Evolutionary conservation across 1,140 invertebrate species (phyloP), one percentile per base, ranked within the genome.

Genomic region (Lepidotrigona ventralis): DNA sequence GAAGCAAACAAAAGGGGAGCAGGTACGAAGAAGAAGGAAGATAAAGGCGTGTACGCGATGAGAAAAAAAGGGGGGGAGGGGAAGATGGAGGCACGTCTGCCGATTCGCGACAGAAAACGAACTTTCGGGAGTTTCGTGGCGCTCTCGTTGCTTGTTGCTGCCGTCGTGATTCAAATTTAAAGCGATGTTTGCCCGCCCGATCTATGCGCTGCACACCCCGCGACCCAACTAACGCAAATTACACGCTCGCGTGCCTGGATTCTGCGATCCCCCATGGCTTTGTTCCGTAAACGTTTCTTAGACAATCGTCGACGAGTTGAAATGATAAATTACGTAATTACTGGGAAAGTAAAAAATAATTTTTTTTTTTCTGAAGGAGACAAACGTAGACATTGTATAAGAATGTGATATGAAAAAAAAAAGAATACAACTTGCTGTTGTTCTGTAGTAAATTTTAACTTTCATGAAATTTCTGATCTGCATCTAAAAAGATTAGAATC

Each of bases 181-280:
- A 56, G 56, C 29, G 73, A 75, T 75, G 73, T 75, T 75, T 75
- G n/a, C 73, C 56, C 33, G 39, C n/a, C 73, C 73, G 73, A 75
- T 58, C n/a, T 75, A 29, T 75, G 54, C 53, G 14, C 29, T 6
- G 26, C 53, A 56, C 21, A 46, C 73, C 73, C 54, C 73, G 4
- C 51, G 2, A 23, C 19, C 29, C 54, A 60, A 39, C 53, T 60
- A 75, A 75, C 60, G 73, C 33, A 19, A 60, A 17, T n/a, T 39
- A 63, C 60, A 39, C 53, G 60, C 6, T 29, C 19, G 66, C 66
- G 33, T 39, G 66, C 66, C 12, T 23, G 66, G 21, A 39, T 69
- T 69, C 21, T 33, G 0, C 12, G 1, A 39, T 39, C 2, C 66
- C 23, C 66, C 21, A 3, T 23, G 4, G 39, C 33, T 21, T 23